A percentile compares a stretch with the other conserved stretches of the same genome.
phyloP scores from a whole-genome alignment of 2,113 vertebrate genomes.

The Phylloscopus trochilus region DNA sequence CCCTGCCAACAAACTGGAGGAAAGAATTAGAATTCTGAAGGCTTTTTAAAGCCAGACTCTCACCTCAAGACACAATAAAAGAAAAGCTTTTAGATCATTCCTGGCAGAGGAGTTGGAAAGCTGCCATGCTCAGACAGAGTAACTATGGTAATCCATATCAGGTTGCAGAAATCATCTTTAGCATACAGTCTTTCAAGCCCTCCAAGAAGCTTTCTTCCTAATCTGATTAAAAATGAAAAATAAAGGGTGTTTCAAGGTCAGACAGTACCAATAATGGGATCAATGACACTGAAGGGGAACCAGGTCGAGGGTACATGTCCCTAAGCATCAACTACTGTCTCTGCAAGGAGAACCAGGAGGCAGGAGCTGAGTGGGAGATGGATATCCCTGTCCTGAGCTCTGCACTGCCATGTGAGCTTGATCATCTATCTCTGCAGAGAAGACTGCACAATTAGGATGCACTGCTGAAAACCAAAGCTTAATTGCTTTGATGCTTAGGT shows the following conservation, averaged over 20 bases:
- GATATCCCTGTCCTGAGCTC: background rate
- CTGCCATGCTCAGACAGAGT: conserved; percentile 24
- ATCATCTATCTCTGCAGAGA: background rate
- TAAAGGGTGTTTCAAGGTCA: conserved; percentile 49
- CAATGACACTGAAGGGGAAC: background rate
- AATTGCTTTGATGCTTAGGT: conserved; percentile 54
- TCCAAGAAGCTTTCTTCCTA: conserved; percentile 56
- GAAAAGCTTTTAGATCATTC: conserved; percentile 68
- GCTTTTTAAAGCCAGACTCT: conserved; percentile 57
- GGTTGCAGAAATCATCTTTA: conserved; percentile 63
- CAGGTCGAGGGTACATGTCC: background rate
- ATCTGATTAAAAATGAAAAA: conserved; percentile 55
- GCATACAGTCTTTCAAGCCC: conserved; percentile 36
- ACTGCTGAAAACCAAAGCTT: conserved; percentile 1
- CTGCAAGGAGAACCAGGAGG: background rate
- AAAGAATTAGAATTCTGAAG: conserved; percentile 58
- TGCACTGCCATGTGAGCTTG: background rate
- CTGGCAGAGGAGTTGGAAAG: conserved; percentile 63
- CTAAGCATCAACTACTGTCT: background rate
- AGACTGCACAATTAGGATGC: conserved; percentile 23
- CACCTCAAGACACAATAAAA: conserved; percentile 62
- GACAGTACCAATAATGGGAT: background rate
- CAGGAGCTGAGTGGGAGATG: background rate
- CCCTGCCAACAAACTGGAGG: conserved; percentile 36
- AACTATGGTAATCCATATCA: conserved; percentile 59